These are phyloP conservation scores for Phodopus roborovskii DNA, from an alignment of 2,113 vertebrate genomes.

Conservation along the genomic window DNA sequence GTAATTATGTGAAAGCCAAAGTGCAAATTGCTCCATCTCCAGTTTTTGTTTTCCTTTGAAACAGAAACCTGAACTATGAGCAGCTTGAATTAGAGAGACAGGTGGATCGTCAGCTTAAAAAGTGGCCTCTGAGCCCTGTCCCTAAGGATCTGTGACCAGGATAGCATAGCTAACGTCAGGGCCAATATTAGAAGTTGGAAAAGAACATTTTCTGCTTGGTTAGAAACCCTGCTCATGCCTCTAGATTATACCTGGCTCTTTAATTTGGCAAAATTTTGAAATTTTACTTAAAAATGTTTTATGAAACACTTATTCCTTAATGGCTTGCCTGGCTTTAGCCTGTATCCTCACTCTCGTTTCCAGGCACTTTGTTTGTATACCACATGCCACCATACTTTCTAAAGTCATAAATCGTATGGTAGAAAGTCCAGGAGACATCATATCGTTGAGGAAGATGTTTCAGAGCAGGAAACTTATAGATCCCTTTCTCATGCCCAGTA, in stretches of 20 bases:
- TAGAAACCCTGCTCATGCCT: constrained; percentile 3
- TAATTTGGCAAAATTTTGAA: constrained; percentile 46
- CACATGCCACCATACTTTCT: background rate
- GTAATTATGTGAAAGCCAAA: constrained; percentile 14
- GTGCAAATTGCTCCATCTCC: constrained; percentile 18
- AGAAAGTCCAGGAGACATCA: background rate
- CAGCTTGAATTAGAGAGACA: constrained; percentile 61
- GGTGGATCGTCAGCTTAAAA: constrained; percentile 60
- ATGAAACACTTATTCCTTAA: background rate
- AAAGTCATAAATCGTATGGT: background rate
- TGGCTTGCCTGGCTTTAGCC: background rate
- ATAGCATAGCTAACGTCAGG: constrained; percentile 38
- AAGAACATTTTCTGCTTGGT: constrained; percentile 59
- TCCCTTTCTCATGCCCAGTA: background rate
- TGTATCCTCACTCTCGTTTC: background rate
- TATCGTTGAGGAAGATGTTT: background rate
- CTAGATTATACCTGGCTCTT: constrained; percentile 47
- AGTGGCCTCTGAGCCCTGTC: constrained; percentile 53
- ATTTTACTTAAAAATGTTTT: constrained; percentile 14
- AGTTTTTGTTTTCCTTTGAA: constrained; percentile 71
- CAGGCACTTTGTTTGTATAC: background rate
- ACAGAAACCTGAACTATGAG: constrained; percentile 68
- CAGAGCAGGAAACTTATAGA: background rate
- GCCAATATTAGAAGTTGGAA: constrained; percentile 14
- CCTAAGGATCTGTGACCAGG: constrained; percentile 56